Percentiles rank a stretch among this genome's conserved stretches.
phyloP scores from a whole-genome alignment of 1,140 invertebrate species.

The Theocolax elegans region DNA sequence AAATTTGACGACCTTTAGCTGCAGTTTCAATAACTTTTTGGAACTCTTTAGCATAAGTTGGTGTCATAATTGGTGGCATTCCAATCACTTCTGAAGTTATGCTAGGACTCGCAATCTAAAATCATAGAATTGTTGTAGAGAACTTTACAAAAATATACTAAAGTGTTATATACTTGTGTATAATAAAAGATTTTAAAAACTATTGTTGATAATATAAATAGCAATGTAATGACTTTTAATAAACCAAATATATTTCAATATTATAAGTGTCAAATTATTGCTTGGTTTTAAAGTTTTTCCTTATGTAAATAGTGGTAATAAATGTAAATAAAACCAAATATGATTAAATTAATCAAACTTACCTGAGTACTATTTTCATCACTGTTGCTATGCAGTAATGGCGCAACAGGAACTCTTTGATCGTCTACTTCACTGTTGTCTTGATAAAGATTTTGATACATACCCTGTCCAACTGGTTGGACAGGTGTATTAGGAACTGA shows the following conservation, averaged over 20 bases:
- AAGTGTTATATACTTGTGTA: too few relatives aligned
- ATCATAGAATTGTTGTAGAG: slow-evolving; percentile 33
- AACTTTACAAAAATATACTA: not conserved
- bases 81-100: slow-evolving; percentile 65
- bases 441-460: slow-evolving; percentile 63
- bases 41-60: slow-evolving; percentile 74
- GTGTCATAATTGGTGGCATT: slow-evolving; percentile 71
- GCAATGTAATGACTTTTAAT: too few relatives aligned
- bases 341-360: too few relatives aligned
- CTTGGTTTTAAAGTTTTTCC: too few relatives aligned
- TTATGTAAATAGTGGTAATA: too few relatives aligned
- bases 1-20: slow-evolving; percentile 74
- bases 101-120: slow-evolving; percentile 63
- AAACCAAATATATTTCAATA: too few relatives aligned
- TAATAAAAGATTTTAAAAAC: too few relatives aligned
- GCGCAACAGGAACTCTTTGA: slow-evolving; percentile 69
- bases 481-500: slow-evolving; percentile 67
- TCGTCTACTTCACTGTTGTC: slow-evolving; percentile 66
- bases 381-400: slow-evolving; percentile 68
- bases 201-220: too few relatives aligned
- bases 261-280: too few relatives aligned
- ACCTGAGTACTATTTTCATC: slow-evolving; percentile 66
- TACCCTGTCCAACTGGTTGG: slow-evolving; percentile 60
- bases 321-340: too few relatives aligned
- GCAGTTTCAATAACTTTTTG: slow-evolving; percentile 73